phyloP scores from a whole-genome alignment of 1,140 invertebrate genomes.

The Homalodisca vitripennis region DNA sequence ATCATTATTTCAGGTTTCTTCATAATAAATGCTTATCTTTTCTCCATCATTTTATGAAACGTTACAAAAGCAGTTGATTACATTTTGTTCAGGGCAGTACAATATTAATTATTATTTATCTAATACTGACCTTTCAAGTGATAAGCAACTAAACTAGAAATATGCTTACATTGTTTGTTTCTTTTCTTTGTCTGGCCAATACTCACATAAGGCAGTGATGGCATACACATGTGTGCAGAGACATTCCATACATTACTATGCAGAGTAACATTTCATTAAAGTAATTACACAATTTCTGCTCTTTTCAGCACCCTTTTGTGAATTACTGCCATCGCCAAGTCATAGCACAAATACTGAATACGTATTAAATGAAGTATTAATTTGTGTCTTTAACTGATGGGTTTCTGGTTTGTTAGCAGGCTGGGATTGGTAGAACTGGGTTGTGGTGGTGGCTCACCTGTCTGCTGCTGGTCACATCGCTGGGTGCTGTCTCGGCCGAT shows the following conservation, averaged over 20 bases:
- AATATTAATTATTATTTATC: too few relatives aligned
- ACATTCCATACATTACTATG: not conserved
- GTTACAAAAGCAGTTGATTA: too few relatives aligned
- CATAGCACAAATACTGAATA: not conserved
- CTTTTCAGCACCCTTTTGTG: not conserved
- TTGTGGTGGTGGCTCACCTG: not conserved
- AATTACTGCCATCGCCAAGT: not conserved
- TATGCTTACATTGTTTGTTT: too few relatives aligned
- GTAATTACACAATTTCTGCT: not conserved
- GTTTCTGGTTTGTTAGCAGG: constrained; percentile 31
- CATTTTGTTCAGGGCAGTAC: too few relatives aligned
- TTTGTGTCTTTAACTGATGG: not conserved
- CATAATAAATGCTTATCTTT: too few relatives aligned
- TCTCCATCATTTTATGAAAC: too few relatives aligned
- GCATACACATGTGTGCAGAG: not conserved
- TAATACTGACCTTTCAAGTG: too few relatives aligned
- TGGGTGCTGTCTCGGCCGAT: constrained; percentile 39
- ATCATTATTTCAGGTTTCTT: too few relatives aligned
- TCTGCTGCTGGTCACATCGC: constrained; percentile 4
- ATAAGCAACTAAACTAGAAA: too few relatives aligned
- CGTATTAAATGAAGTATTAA: not conserved
- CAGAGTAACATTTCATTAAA: not conserved
- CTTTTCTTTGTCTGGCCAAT: too few relatives aligned
- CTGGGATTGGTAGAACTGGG: constrained; percentile 21
- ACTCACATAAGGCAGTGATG: not conserved